Base-by-base conservation (phyloP, 2,113 vertebrate genomes). In the Phalacrocorax pelagicus region DNA sequence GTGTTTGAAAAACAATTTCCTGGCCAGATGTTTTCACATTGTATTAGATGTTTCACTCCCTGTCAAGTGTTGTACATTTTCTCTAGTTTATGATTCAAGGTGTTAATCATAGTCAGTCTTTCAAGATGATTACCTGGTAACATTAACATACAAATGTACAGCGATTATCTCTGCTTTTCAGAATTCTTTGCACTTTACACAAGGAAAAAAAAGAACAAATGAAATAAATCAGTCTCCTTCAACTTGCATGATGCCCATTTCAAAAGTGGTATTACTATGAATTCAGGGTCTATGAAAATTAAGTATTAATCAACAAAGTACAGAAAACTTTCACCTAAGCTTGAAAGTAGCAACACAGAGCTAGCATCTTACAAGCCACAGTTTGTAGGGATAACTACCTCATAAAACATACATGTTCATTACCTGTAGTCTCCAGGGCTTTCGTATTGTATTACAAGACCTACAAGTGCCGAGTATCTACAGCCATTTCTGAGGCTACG, bases 1-100 rank as follows among this genome's bases (percentile, higher is more conserved):
- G 58, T 95, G 89, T 97, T 97, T 94, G 91, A 91, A 96, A 98
- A 98, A 96, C 92, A 97, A 97, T 97, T 97, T 98, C 91, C 90
- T 92, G 86, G 66, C 94, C 96, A 98, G 96, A 96, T 96, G 96
- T 93, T 96, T 97, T 90, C 72, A 85, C 66, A 54, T 61, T 94
- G 75, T 97, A 80, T 88, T 96, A 91, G 95, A 95, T 94, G 85
- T 91, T 93, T 91, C 75, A 46, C 30, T 95, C 63, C 73, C 75
- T 96, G 84, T 83, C 86, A 91, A 95, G 72, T 46, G 51, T 47
- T 89, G 88, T 86, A 94, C 78, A 94, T 96, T 97, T 97, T 51
- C 67, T 79, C 80, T 96, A 72, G 90, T 97, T 97, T 97, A 96
- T 96, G 94, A 90, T 91, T 79, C 83, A 74, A 92, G 47, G 87